phyloP scores from a whole-genome alignment of 2,113 vertebrate species.

The Sprattus sprattus region DNA sequence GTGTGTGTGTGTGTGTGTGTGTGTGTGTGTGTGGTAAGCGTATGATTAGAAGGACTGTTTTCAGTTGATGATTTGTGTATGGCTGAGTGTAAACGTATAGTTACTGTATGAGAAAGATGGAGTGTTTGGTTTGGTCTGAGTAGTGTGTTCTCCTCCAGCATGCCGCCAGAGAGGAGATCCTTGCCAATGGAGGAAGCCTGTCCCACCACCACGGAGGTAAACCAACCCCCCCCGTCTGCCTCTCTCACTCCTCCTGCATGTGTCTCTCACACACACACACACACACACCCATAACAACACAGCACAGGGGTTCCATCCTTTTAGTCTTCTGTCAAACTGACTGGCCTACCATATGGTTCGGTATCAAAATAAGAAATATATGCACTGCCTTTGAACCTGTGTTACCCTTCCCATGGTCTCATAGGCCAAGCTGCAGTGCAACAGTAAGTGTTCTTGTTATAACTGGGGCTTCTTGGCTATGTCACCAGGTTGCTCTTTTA shows the following conservation, averaged over 20 bases:
- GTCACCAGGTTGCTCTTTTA: constrained; percentile 79
- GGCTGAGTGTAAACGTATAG: no score
- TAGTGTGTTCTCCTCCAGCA: constrained; percentile 66
- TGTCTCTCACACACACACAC: neutral
- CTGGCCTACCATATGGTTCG: no score
- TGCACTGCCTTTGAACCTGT: constrained; percentile 80
- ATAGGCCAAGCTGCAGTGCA: constrained; percentile 79
- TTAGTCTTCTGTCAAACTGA: no score
- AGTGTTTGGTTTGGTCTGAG: neutral
- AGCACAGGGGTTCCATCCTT: neutral
- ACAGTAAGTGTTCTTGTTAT: constrained; percentile 74
- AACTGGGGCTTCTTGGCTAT: constrained; percentile 81
- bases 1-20: neutral
- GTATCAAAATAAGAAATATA: no score
- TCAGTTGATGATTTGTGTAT: neutral
- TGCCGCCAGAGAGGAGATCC: constrained; percentile 95
- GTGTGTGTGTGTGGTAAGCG: neutral
- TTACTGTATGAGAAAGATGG: no score
- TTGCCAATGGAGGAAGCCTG: constrained; percentile 96
- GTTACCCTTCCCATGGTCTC: constrained; percentile 63
- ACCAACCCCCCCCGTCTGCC: constrained; percentile 40
- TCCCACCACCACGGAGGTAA: constrained; percentile 98
- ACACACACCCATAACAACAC: neutral
- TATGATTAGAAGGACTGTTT: neutral
- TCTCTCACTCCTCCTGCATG: no score